These are phyloP conservation scores for Dynastes maya DNA, from an alignment of 2,888 invertebrate genomes.

Conservation along the genomic window DNA sequence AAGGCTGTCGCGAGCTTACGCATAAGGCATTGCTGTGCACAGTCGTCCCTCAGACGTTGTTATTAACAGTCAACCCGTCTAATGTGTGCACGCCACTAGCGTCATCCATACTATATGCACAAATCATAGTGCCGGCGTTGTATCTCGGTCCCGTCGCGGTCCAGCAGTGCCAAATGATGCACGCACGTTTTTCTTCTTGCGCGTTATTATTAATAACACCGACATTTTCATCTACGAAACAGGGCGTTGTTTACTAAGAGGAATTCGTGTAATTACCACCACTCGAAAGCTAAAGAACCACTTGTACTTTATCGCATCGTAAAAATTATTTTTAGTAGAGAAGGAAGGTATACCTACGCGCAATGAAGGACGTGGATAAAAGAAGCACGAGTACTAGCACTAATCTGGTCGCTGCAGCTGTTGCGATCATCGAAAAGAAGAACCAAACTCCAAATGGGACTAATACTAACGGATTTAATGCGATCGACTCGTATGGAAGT, in stretches of 20 bases:
- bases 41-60: conserved; percentile 58
- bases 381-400: conserved; percentile 58
- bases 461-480: conserved; percentile 66
- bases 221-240: conserved; percentile 56
- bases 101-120: conserved; percentile 28
- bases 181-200: conserved; percentile 31
- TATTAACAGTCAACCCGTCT: conserved; percentile 56
- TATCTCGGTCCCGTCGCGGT: conserved; percentile 14
- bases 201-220: conserved; percentile 21
- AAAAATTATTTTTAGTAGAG: conserved; percentile 26
- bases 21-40: conserved; percentile 59
- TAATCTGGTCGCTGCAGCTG: conserved; percentile 76
- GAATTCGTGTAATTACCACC: conserved; percentile 23
- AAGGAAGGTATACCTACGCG: background rate
- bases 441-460: conserved; percentile 62
- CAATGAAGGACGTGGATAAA: conserved; percentile 34
- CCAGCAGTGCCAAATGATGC: conserved; percentile 44
- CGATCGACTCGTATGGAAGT: conserved; percentile 19
- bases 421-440: conserved; percentile 71
- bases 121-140: conserved; percentile 27
- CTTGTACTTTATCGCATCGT: conserved; percentile 28
- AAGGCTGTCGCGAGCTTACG: conserved; percentile 60
- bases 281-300: conserved; percentile 23
- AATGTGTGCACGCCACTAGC: conserved; percentile 46
- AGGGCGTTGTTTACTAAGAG: conserved; percentile 55